phyloP scores from a whole-genome alignment of 2,888 invertebrate species.

The Tetanocera ferruginea region DNA sequence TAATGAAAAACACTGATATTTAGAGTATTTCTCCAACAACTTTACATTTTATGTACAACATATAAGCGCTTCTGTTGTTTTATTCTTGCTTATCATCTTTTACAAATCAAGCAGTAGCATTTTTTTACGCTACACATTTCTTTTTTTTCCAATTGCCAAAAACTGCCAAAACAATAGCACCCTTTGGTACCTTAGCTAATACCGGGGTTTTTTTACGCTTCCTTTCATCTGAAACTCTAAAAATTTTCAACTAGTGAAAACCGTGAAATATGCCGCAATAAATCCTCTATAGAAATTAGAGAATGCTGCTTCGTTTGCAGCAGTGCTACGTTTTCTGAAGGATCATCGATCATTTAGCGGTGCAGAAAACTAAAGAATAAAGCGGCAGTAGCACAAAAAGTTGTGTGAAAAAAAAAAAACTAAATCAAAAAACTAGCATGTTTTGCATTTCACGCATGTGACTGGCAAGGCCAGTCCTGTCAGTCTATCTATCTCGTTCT shows the following conservation, averaged over 20 bases:
- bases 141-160: background rate
- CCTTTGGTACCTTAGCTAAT: background rate
- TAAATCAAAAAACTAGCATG: background rate
- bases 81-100: no score
- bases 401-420: background rate
- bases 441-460: constrained; percentile 17
- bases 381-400: background rate
- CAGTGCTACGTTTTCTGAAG: background rate
- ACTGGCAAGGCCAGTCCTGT: background rate
- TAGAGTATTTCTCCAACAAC: no score
- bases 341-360: constrained; percentile 9
- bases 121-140: no score
- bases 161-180: constrained; percentile 4
- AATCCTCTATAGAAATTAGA: background rate
- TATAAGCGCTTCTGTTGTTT: no score
- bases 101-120: no score
- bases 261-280: constrained; percentile 11
- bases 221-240: no score
- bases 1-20: no score
- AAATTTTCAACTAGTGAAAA: background rate
- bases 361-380: constrained; percentile 1
- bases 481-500: background rate
- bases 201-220: no score
- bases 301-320: background rate
- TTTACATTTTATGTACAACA: no score